Evolutionary conservation across 2,113 vertebrate genomes (phyloP).

Genomic region (Microtus ochrogaster): DNA sequence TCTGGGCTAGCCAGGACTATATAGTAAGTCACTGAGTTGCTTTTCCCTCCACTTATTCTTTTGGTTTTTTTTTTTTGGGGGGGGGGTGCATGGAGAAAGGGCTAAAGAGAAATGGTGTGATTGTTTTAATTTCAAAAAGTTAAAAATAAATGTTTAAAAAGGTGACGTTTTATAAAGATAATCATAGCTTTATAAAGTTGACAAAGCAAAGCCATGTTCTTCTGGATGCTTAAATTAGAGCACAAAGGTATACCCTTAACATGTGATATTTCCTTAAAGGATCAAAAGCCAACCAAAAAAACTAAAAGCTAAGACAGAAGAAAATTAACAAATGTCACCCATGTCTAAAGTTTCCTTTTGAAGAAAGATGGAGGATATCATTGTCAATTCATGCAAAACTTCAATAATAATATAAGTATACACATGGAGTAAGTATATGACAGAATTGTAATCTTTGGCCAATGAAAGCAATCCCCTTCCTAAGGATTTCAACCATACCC

Average conservation of each 20-base stretch:
- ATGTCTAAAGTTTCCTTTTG: constrained; percentile 23
- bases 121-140: not conserved
- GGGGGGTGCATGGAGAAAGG: not conserved
- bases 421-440: not conserved
- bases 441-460: constrained; percentile 9
- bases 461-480: constrained; percentile 17
- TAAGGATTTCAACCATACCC: not conserved
- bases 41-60: not conserved
- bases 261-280: not conserved
- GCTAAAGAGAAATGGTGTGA: not conserved
- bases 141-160: not conserved
- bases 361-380: constrained; percentile 15
- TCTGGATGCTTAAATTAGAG: not conserved
- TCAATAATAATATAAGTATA: not conserved
- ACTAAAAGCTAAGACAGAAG: constrained; percentile 47
- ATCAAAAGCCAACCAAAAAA: constrained; percentile 38
- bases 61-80: no score
- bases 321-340: constrained; percentile 23
- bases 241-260: constrained; percentile 30
- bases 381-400: not conserved
- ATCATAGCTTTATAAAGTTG: constrained; percentile 12
- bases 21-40: not conserved
- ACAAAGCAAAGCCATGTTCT: constrained; percentile 30
- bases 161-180: constrained; percentile 38
- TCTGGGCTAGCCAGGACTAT: no score